Base-by-base conservation (phyloP, 2,797 vertebrate species). In the Ispidina picta region DNA sequence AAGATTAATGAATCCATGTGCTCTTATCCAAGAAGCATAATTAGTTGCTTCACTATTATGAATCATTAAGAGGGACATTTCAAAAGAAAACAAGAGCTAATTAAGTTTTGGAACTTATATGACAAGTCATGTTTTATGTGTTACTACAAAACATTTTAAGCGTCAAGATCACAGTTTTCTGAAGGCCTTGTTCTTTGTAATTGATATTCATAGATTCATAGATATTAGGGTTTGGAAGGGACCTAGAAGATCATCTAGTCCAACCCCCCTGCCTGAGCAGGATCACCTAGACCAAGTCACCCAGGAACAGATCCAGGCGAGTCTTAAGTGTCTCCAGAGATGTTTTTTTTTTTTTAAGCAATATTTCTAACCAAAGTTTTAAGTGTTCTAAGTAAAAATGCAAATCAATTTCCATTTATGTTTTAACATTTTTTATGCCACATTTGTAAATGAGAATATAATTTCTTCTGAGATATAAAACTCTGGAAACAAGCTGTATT, bases 21-120 rank as follows among this genome's bases (percentile, higher is more conserved):
- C 23, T 83, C 92, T 95, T 87, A 88, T 90, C 35, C 81, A 89
- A 95, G 69, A 62, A 90, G 11, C 20, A 54, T 79, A 92, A 93
- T 93, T 93, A 92, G 33, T 41, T 89, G 65, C 31, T 88, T 78
- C 25, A 83, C 16, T 93, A 58, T 37, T 63, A 91, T 85, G 62
- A 48, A 70, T 94, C 93, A 94, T 95, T 92, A 92, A 58, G 54
- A 87, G 9, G 33, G 37, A 86, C 21, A 60, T 90, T 90, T 84
- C 49, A 86, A 92, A 94, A 72, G 11, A 90, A 82, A 91, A 76
- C 28, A 90, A 92, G 73, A 39, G 35, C 37, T 88, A 78, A 90
- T 83, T 92, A 85, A 86, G 33, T 88, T 69, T 86, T 92, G 76
- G 35, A 85, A 90, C 21, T 88, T 51, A 37, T 41, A 29, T 26